Base-by-base conservation (phyloP, 2,888 invertebrate species). In the Drosophila parthenogenetica region DNA sequence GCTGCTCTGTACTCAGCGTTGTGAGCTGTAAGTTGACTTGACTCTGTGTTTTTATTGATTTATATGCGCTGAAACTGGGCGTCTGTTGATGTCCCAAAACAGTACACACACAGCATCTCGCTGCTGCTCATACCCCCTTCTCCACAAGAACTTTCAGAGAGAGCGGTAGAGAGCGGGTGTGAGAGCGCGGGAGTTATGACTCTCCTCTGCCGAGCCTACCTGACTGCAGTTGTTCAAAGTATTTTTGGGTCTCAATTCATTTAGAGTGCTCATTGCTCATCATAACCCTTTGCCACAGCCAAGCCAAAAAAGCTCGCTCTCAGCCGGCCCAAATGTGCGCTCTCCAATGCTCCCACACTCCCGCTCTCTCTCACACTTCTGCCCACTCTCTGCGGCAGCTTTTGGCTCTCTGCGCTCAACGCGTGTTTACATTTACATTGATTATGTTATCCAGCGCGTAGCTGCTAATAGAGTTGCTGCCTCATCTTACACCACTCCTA, bases 81-180 rank as follows among this genome's bases (percentile, higher is more conserved):
- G 77, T 65, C 75, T 77, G 80, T 78, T 81, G 85, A 76, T 87
- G 84, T 73, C 85, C 85, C 85, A 84, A 87, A 81, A 81, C 81
- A 61, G 70, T 48, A 64, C 61, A 59, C 57, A 65, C 54, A 65
- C 16, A 70, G 69, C 72, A 70, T 69, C 69, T 45, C 35, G 13
- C 35, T 49, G 35, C 54, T 25, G 3, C 49, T 55, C 63, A 62
- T 62, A 59, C 70, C 35, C 35, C 35, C 35, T 13, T 35, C 13
- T 13, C 13, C 13, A 35, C 4, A 13, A 13, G 4, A 11, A 35
- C 13, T 13, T 13, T 35, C 35, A 35, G 32, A 25, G 51, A 40
- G 58, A 13, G 29, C 1, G 39, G 5, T 48, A 35, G 45, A 49
- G 68, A 50, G 57, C 42, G 35, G 35, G 49, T 48, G 7, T 42